Conservation (phyloP, 30 jellyfish, hydroid and myxozoan genomes). For the Cassiopea xamachana region DNA sequence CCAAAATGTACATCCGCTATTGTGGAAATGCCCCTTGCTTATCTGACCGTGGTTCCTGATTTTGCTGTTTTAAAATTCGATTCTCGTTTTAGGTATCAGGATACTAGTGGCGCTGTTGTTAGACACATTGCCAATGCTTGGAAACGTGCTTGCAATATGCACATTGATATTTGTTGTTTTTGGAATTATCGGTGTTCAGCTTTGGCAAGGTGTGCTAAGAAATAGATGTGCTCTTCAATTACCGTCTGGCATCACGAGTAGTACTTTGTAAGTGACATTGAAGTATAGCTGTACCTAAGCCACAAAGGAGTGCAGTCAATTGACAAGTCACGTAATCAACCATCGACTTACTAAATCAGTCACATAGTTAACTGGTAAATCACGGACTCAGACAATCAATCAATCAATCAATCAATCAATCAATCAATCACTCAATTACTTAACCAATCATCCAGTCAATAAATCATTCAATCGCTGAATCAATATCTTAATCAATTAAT, state of each 20-base stretch:
- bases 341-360: too few relatives aligned
- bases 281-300: background rate
- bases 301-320: background rate
- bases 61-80: background rate
- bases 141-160: conserved; percentile 93
- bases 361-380: too few relatives aligned
- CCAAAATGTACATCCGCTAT: too few relatives aligned
- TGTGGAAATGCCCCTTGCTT: too few relatives aligned
- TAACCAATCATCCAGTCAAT: too few relatives aligned
- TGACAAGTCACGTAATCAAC: too few relatives aligned
- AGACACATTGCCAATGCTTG: conserved; percentile 99
- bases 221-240: conserved; percentile 78
- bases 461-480: too few relatives aligned
- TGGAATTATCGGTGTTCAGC: conserved; percentile 97
- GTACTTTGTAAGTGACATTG: conserved; percentile 6
- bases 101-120: conserved; percentile 89
- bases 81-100: conserved; percentile 79
- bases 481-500: too few relatives aligned
- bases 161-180: conserved; percentile 85
- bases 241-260: conserved; percentile 45
- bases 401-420: too few relatives aligned
- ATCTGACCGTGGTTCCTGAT: background rate
- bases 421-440: too few relatives aligned
- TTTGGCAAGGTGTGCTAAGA: conserved; percentile 97
- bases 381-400: too few relatives aligned